Evolutionary conservation across 2,888 invertebrate genomes (phyloP), one percentile per base, ranked within the genome.

Genomic region (Pollenia angustigena): DNA sequence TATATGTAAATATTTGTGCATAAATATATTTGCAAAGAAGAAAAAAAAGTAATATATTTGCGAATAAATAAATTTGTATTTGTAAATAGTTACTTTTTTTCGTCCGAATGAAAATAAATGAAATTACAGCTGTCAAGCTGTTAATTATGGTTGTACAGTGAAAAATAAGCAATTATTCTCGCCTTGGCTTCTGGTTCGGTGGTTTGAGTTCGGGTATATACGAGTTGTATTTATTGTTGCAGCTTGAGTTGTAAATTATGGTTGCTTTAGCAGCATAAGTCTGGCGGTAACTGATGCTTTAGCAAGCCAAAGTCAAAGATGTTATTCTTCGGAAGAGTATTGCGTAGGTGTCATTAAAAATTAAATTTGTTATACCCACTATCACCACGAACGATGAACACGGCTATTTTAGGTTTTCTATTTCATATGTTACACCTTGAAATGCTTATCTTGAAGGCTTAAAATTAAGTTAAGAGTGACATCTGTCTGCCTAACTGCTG

Each of bases 101-200:
- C 6, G 32, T 32, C 32, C 62, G 83, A 81, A 84, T 87, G 76
- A 79, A 82, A 69, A 69, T 75, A 82, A 85, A 85, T 79, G 79
- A 86, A 86, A 82, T 86, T 80, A 86, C 86, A 80, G 86, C 86
- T 86, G 87, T 87, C 81, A 87, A 81, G 66, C 48, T 87, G 87
- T 84, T 87, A 87, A 87, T 87, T 84, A 87, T 81, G 76, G 83
- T 18, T 18, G 62, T 62, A 74, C 66, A 79, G 46, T 79, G 58
- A 79, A 68, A 72, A 68, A 74, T 79, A 68, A 66, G 79, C 72
- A 84, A 84, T 79, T 79, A 74, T 68, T 58, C 60, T 68, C 44
- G 46, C 66, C 32, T 69, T 62, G 76, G 32, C 16, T 54, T 40
- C 14, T 7, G 14, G 46, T 7, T 48, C 32, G 44, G 23, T 60